Percentiles rank a stretch among this genome's conserved stretches.
These are phyloP conservation scores for Listronotus bonariensis DNA, from an alignment of 1,140 invertebrate species.

Conservation along the genomic window DNA sequence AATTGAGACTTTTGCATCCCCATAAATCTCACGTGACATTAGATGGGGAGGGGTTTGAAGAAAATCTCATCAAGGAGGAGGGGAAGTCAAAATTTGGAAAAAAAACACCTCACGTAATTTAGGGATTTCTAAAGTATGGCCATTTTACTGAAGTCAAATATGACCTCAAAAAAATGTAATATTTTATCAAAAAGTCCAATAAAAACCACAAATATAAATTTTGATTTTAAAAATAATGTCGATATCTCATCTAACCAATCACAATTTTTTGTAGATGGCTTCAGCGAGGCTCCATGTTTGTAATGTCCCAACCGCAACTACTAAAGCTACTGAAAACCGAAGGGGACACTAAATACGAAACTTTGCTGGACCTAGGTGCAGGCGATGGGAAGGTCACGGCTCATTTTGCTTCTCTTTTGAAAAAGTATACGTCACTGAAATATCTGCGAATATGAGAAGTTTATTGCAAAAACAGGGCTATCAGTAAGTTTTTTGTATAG, in stretches of 20 bases:
- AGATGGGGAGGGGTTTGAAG: too few species aligned
- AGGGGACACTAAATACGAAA: constrained; percentile 57
- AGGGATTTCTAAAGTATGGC: too few species aligned
- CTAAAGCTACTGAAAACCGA: constrained; percentile 58
- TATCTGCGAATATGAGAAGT: constrained; percentile 80
- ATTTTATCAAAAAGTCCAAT: too few species aligned
- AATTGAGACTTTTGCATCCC: too few species aligned
- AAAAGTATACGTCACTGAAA: constrained; percentile 82
- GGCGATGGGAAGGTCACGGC: constrained; percentile 89
- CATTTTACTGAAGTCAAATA: too few species aligned
- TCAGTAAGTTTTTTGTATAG: constrained; percentile 62
- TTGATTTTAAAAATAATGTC: too few species aligned
- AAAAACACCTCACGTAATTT: too few species aligned
- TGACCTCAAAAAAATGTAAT: too few species aligned
- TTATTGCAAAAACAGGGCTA: constrained; percentile 73
- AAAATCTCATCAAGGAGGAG: too few species aligned
- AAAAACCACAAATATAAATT: too few species aligned
- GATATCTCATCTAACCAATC: neutral
- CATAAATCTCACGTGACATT: too few species aligned
- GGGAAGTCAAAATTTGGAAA: too few species aligned
- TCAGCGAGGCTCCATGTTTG: constrained; percentile 90
- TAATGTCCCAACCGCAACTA: constrained; percentile 81
- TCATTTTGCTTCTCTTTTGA: constrained; percentile 70
- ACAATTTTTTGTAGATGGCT: constrained; percentile 68
- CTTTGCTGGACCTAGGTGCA: constrained; percentile 84